These are phyloP conservation scores for Sylvicola fuscatus DNA, from an alignment of 2,888 invertebrate species.

Conservation along the genomic window DNA sequence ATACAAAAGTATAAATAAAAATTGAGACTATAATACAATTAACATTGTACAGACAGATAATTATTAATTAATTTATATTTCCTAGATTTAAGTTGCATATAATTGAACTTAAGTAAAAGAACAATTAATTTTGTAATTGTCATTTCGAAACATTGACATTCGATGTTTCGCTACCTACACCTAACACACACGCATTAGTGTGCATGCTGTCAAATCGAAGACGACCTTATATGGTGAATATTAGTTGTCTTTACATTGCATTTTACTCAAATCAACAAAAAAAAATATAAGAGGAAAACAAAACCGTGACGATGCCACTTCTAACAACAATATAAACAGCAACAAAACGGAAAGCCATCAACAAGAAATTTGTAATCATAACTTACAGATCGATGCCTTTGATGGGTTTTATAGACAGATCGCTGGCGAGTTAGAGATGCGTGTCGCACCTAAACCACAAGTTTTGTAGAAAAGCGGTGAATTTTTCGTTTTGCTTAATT, in stretches of 20 bases:
- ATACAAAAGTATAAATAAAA: too few species aligned
- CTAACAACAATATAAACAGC: neutral
- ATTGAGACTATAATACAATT: too few species aligned
- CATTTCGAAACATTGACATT: too few species aligned
- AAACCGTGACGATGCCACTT: neutral
- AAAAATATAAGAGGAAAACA: neutral
- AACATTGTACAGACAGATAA: too few species aligned
- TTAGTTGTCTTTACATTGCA: neutral
- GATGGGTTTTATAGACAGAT: conserved; percentile 41
- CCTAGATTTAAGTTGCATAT: too few species aligned
- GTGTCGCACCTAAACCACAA: conserved; percentile 40
- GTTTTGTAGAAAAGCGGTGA: neutral
- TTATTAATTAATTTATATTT: too few species aligned
- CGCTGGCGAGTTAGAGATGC: conserved; percentile 50
- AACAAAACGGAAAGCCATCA: conserved; percentile 5
- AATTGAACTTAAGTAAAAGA: too few species aligned
- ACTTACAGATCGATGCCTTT: conserved; percentile 51
- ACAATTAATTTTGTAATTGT: too few species aligned
- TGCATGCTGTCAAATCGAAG: too few species aligned
- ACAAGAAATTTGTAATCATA: conserved; percentile 8
- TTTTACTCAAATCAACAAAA: neutral
- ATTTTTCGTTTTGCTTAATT: conserved; percentile 10
- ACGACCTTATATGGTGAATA: too few species aligned
- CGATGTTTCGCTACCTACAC: too few species aligned
- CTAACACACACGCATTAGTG: too few species aligned